Conservation (phyloP, 2,888 invertebrate species). For the Agriotes lineatus region DNA sequence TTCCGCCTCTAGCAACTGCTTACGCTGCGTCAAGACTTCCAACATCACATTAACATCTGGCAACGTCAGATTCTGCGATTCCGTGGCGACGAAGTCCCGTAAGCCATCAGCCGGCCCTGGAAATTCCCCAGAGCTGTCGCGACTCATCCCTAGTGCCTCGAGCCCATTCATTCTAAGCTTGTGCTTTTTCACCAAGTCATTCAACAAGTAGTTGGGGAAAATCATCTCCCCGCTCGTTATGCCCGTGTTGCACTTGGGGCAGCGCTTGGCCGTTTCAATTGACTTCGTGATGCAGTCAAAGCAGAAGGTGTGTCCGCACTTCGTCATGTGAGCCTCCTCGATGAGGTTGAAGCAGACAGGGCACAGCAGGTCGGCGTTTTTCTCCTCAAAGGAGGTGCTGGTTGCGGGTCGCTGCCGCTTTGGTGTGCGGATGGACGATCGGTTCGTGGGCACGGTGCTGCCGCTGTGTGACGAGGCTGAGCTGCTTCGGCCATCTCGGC, state of each 20-base stretch:
- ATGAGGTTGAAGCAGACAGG: conserved; percentile 85
- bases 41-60: conserved; percentile 87
- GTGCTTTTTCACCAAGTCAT: conserved; percentile 83
- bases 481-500: conserved; percentile 66
- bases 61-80: conserved; percentile 79
- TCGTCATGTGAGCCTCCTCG: conserved; percentile 90
- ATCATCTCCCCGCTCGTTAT: conserved; percentile 79
- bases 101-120: conserved; percentile 68
- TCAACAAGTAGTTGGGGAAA: conserved; percentile 88
- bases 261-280: conserved; percentile 76
- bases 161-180: conserved; percentile 69
- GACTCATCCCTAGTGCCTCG: conserved; percentile 63
- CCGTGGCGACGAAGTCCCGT: conserved; percentile 75
- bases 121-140: conserved; percentile 65
- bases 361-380: conserved; percentile 53
- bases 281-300: conserved; percentile 81
- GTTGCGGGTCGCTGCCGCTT: conserved; percentile 68
- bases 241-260: conserved; percentile 86
- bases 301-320: conserved; percentile 95
- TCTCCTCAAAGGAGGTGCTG: conserved; percentile 72
- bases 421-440: conserved; percentile 66
- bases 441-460: conserved; percentile 61
- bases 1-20: conserved; percentile 85
- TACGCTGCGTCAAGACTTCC: conserved; percentile 82
- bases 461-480: conserved; percentile 65